These are phyloP conservation scores for Gallinago undulata DNA, from an alignment of 2,113 vertebrate species.

Conservation along the genomic window DNA sequence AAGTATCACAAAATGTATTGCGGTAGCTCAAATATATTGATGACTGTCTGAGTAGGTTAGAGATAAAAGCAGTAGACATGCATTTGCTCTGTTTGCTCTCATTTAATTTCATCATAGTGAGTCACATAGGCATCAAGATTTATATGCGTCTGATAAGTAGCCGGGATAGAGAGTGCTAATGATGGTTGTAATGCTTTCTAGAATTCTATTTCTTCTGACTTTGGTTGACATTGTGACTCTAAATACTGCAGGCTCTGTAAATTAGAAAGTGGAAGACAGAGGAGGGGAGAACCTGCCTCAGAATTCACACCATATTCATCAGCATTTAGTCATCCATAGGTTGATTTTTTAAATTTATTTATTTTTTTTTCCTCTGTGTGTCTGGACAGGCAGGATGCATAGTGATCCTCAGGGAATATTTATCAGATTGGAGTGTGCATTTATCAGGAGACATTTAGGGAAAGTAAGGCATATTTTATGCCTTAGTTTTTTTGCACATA, in stretches of 20 bases:
- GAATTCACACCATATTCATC: background rate
- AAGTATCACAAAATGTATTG: constrained; percentile 27
- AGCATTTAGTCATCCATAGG: constrained; percentile 2
- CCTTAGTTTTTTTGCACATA: background rate
- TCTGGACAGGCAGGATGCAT: background rate
- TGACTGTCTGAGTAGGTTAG: constrained; percentile 40
- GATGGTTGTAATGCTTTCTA: constrained; percentile 49
- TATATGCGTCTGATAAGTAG: constrained; percentile 59
- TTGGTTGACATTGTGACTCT: constrained; percentile 61
- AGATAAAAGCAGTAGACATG: constrained; percentile 45
- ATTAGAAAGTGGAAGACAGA: constrained; percentile 4
- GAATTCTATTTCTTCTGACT: constrained; percentile 59
- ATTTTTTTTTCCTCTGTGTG: background rate
- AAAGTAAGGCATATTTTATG: background rate
- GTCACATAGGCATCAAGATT: constrained; percentile 59
- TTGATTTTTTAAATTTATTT: background rate
- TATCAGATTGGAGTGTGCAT: background rate
- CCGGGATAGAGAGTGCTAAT: constrained; percentile 32
- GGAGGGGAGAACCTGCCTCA: background rate
- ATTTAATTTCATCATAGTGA: constrained; percentile 63
- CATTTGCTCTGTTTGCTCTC: constrained; percentile 48
- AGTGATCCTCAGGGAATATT: background rate
- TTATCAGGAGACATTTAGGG: background rate
- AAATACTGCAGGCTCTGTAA: constrained; percentile 42
- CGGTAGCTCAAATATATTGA: constrained; percentile 24